These are phyloP conservation scores for Polypterus bichir DNA, from an alignment of 2,113 vertebrate genomes.

Conservation along the genomic window DNA sequence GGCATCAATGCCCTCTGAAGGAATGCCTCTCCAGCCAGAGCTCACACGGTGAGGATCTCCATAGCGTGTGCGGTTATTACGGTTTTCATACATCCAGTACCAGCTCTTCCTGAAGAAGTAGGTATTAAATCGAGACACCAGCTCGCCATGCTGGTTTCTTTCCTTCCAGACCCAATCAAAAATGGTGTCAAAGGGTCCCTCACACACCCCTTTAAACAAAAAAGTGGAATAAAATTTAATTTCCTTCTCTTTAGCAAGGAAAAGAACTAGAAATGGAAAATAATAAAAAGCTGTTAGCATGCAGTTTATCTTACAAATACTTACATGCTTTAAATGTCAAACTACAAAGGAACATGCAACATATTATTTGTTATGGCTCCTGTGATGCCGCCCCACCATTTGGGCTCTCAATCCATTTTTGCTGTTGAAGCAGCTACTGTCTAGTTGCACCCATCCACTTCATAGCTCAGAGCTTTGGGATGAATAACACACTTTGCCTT, in stretches of 20 bases:
- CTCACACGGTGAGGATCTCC: constrained; percentile 9
- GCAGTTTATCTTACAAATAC: not conserved
- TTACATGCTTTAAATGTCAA: not conserved
- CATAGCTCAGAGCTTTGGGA: too few species aligned
- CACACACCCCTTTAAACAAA: constrained; percentile 9
- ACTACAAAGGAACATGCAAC: too few species aligned
- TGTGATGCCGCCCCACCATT: too few species aligned
- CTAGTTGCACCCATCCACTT: too few species aligned
- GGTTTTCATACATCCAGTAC: constrained; percentile 25
- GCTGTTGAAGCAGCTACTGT: too few species aligned
- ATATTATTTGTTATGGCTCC: too few species aligned
- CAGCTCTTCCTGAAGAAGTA: constrained; percentile 10
- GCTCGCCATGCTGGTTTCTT: constrained; percentile 11
- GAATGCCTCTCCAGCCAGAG: constrained; percentile 7
- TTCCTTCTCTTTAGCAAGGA: not conserved
- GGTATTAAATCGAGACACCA: constrained; percentile 4
- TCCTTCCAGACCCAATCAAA: constrained; percentile 11
- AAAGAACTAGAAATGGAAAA: not conserved
- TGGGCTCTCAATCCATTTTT: too few species aligned
- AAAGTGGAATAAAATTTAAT: not conserved
- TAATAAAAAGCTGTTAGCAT: not conserved
- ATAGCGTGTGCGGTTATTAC: constrained; percentile 17
- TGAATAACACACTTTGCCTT: too few species aligned
- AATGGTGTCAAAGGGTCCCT: constrained; percentile 13
- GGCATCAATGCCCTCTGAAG: constrained; percentile 5